Evolutionary conservation across 2,113 vertebrate species (phyloP).

Genomic region (Malurus alboscapulatus): DNA sequence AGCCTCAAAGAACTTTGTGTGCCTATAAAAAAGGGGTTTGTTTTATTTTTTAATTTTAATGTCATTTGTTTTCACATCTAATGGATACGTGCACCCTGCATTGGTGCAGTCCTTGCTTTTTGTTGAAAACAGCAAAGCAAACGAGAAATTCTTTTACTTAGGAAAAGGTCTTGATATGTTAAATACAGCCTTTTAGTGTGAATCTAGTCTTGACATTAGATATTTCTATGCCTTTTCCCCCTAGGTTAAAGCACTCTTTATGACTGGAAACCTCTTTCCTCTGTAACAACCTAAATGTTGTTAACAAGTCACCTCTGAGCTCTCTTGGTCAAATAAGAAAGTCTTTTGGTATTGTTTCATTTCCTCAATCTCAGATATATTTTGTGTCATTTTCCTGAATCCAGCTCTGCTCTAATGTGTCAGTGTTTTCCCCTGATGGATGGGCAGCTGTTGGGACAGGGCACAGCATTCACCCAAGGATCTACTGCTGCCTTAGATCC

Average conservation of each 20-base stretch:
- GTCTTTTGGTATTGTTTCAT: background rate
- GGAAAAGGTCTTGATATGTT: background rate
- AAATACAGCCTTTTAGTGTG: background rate
- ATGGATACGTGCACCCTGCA: fast-evolving
- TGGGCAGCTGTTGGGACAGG: fast-evolving
- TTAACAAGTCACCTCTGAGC: background rate
- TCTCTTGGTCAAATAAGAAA: background rate
- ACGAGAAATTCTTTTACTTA: background rate
- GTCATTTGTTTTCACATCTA: background rate
- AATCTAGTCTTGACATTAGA: background rate
- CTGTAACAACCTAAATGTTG: background rate
- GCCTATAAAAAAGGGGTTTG: background rate
- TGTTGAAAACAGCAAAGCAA: background rate
- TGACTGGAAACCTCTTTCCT: background rate
- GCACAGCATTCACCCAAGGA: background rate
- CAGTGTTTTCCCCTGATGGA: background rate
- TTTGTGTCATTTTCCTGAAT: background rate
- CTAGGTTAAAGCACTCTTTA: background rate
- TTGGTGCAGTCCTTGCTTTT: background rate
- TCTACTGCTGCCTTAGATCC: background rate
- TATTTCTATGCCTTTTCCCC: background rate
- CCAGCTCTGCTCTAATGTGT: background rate
- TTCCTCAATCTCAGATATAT: background rate
- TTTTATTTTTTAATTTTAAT: background rate
- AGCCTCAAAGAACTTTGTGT: background rate